Conservation (phyloP, 2,113 vertebrate species). For the Myotis brandtii region DNA sequence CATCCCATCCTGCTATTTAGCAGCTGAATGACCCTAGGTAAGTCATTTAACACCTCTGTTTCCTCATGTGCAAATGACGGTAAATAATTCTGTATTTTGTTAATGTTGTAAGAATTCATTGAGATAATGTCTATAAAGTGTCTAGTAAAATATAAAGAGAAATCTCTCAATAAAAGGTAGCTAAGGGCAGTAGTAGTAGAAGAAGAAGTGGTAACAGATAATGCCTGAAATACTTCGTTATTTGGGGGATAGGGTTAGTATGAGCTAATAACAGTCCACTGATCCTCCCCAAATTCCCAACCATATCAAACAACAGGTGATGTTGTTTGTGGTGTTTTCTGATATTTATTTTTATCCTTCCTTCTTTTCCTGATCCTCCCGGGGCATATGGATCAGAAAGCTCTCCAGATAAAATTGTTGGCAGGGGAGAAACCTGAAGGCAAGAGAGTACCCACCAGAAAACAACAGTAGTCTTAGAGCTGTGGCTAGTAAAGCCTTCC, state of each 20-base stretch:
- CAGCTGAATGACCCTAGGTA: neutral
- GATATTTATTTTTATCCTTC: neutral
- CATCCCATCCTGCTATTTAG: neutral
- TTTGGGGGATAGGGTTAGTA: neutral
- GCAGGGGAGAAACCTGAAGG: neutral
- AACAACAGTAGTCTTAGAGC: neutral
- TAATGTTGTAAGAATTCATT: neutral
- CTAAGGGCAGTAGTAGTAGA: neutral
- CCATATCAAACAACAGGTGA: neutral
- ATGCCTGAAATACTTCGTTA: neutral
- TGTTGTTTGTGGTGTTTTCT: neutral
- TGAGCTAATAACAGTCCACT: neutral
- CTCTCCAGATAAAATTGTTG: neutral
- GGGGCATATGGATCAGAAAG: neutral
- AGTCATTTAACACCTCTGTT: neutral
- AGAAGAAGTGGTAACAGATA: neutral
- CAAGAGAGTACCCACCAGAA: neutral
- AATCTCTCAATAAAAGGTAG: neutral
- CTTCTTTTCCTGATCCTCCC: neutral
- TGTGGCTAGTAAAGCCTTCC: neutral
- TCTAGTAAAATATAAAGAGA: neutral
- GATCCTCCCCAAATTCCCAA: neutral
- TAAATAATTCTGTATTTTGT: conserved; percentile 1
- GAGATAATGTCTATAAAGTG: neutral
- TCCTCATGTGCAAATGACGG: neutral